Base-by-base conservation (phyloP, 2,888 invertebrate species). In the Lasioglossum morio region DNA sequence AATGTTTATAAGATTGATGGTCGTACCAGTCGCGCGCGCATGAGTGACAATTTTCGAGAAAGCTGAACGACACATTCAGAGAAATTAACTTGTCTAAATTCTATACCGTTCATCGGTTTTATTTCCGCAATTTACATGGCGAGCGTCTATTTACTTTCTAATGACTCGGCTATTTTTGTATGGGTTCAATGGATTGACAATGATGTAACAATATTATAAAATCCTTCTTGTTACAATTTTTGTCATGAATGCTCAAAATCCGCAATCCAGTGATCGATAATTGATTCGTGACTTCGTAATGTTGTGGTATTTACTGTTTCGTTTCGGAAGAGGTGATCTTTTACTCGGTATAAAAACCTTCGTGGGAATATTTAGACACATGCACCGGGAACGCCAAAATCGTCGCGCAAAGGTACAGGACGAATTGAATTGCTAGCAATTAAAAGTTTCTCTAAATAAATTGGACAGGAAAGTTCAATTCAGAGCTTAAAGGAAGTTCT, bases 1-100 rank as follows among this genome's bases (percentile, higher is more conserved):
- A 70, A 70, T 40, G 70, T 70, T 70, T 70, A n/a, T 37, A 70
- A 40, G 37, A 70, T 70, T n/a, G 70, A 70, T 40, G n/a, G 40
- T 23, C 12, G 12, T n/a, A n/a, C n/a, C 70, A n/a, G 70, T 70
- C 70, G 5, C n/a, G 19, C 30, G 23, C 12, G 7, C 34, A 34
- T 0, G 40, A n/a, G n/a, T 23, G 14, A 40, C 70, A 40, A n/a
- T 40, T 70, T 14, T 63, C 63, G 16, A 30, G 63, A 63, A 30
- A 16, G 30, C 16, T 16, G 8, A 7, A 16, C 7, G 63, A 7
- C 63, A 27, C 27, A 14, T 60, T 30, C 14, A 2, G 27, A 5
- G 60, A 27, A 60, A 60, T 30, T 60, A 60, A 60, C 27, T 27
- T 27, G 60, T 53, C 8, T 48, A 48, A n/a, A 27, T 60, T 60